Base-by-base conservation (phyloP, 2,113 vertebrate species). In the Lathamus discolor region DNA sequence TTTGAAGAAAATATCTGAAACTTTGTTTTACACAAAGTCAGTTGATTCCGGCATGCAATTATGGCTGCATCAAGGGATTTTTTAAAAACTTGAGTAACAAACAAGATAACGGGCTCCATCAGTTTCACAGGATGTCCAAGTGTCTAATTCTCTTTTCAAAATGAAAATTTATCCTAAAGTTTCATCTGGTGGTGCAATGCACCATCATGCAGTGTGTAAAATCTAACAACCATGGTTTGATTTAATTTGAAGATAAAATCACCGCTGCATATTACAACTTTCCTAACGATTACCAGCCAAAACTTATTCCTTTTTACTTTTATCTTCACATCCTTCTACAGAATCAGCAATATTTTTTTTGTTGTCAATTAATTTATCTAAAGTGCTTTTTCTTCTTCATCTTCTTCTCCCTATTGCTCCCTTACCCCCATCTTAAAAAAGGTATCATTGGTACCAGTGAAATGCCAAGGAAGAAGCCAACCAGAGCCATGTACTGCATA, bases 71-170 rank as follows among this genome's bases (percentile, higher is more conserved):
- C 92, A 92, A 96, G 92, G 67, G 83, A 94, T 91, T 91, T 80
- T 97, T 96, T 77, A 49, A 95, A 97, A 86, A 86, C 46, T 8
- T 73, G 82, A 93, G 82, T 84, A 96, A 94, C 44, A 96, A 96
- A 94, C 63, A 83, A 85, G 59, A 77, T 88, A 96, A 94, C 90
- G 57, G 69, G 12, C 64, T 91, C 73, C 68, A 74, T 93, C 85
- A 82, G 24, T 88, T 95, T 91, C 91, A 51, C 52, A 73, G 66
- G 57, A 61, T 67, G 67, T 67, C 89, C 83, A 93, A 93, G 81
- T 43, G 78, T 79, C 43, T 91, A 93, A 91, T 84, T 92, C 59
- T 46, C 43, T 95, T 77, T 75, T 62, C 41, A 81, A 93, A 93
- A 94, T 1, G 4, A 93, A 93, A 68, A 72, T 75, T 94, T 85